These are phyloP conservation scores for Alaudala cheleensis DNA, from an alignment of 2,113 vertebrate species.

Conservation along the genomic window DNA sequence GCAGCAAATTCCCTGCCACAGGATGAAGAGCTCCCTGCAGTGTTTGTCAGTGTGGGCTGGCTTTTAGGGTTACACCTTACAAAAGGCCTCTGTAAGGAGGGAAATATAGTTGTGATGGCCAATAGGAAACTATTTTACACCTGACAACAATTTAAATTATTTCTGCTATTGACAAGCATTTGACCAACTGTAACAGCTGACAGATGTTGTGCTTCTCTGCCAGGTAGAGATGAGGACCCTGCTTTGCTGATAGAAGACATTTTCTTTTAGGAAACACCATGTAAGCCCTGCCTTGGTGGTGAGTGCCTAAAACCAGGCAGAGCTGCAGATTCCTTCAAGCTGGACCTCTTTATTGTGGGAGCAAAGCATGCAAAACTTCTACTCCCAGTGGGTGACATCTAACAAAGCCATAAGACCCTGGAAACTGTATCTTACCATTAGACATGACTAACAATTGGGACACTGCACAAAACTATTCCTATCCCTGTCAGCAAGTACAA, in stretches of 20 bases:
- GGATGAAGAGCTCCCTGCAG: not conserved
- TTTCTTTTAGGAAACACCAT: not conserved
- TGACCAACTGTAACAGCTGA: not conserved
- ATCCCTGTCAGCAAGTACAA: fast-evolving
- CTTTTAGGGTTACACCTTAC: not conserved
- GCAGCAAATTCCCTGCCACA: not conserved
- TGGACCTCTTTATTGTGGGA: not conserved
- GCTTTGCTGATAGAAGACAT: not conserved
- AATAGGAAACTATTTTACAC: not conserved
- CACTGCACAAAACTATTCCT: not conserved
- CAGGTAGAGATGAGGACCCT: not conserved
- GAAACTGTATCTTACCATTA: not conserved
- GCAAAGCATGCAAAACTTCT: not conserved
- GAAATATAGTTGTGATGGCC: not conserved
- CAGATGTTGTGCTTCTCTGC: not conserved
- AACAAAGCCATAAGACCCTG: not conserved
- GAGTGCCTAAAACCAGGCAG: not conserved
- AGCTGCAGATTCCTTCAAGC: not conserved
- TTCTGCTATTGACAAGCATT: not conserved
- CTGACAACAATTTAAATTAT: not conserved
- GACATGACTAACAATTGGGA: fast-evolving
- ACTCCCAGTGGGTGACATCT: not conserved
- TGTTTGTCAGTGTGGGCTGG: not conserved
- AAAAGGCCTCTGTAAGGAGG: not conserved
- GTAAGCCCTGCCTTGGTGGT: not conserved